phyloP scores from a whole-genome alignment of 2,888 invertebrate genomes.

The Galeruca laticollis region DNA sequence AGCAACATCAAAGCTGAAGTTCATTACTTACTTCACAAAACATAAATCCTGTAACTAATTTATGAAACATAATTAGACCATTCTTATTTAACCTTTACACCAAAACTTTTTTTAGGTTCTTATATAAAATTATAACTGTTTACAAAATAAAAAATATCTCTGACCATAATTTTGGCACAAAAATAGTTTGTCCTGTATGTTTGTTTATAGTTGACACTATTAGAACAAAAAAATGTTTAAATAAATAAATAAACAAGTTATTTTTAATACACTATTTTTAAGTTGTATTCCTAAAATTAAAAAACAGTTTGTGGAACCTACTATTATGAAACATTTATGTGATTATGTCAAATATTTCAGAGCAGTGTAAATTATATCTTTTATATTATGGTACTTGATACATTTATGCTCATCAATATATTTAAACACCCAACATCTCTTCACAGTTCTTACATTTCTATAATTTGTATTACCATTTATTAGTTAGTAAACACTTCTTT shows the following conservation, averaged over 20 bases:
- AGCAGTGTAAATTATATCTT: background rate
- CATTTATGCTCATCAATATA: no score
- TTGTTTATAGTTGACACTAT: slow-evolving; percentile 16
- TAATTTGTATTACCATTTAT: no score
- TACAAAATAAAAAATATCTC: slow-evolving; percentile 17
- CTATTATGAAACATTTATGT: slow-evolving; percentile 4
- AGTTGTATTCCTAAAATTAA: background rate
- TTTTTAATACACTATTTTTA: background rate
- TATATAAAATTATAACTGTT: background rate
- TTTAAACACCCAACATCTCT: no score
- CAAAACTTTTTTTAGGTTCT: background rate
- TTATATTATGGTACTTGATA: no score
- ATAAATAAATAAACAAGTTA: slow-evolving; percentile 15
- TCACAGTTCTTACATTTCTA: no score
- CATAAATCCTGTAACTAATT: background rate
- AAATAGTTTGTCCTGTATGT: slow-evolving; percentile 8
- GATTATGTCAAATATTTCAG: background rate
- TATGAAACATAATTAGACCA: background rate
- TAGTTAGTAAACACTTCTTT: no score
- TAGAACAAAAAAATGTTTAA: slow-evolving; percentile 12
- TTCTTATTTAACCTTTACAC: background rate
- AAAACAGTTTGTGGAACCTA: background rate
- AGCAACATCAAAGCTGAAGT: background rate
- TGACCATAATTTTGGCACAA: slow-evolving; percentile 25
- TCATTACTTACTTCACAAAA: background rate